phyloP scores from a whole-genome alignment of 2,888 invertebrate species.

The Drosophila multiciliata region DNA sequence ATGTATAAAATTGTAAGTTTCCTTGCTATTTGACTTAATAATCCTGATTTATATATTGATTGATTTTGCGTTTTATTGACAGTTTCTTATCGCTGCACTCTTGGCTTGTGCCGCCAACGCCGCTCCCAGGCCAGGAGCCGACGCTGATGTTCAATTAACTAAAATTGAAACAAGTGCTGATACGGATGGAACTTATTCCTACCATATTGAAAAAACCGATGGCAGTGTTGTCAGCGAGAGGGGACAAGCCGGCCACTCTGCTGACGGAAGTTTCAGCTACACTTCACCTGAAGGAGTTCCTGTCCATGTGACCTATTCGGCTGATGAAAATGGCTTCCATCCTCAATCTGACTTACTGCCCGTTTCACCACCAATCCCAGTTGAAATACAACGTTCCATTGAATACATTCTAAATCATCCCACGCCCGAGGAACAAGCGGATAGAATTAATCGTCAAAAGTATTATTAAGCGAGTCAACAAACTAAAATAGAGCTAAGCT shows the following conservation, averaged over 20 bases:
- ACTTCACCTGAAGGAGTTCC: slow-evolving; percentile 80
- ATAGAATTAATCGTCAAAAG: slow-evolving; percentile 65
- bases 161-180: slow-evolving; percentile 53
- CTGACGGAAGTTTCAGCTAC: slow-evolving; percentile 71
- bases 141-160: slow-evolving; percentile 18
- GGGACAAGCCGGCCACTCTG: slow-evolving; percentile 86
- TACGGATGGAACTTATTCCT: slow-evolving; percentile 84
- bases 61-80: background rate
- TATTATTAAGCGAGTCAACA: slow-evolving; percentile 49
- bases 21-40: background rate
- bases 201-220: slow-evolving; percentile 86
- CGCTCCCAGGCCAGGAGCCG: slow-evolving; percentile 15
- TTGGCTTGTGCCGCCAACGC: slow-evolving; percentile 49
- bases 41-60: background rate
- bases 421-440: slow-evolving; percentile 77
- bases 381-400: slow-evolving; percentile 69
- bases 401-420: slow-evolving; percentile 77
- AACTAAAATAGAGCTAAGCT: slow-evolving; percentile 16
- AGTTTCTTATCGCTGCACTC: slow-evolving; percentile 61
- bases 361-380: slow-evolving; percentile 81
- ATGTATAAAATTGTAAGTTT: slow-evolving; percentile 75
- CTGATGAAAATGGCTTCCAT: slow-evolving; percentile 81
- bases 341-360: slow-evolving; percentile 80
- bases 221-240: slow-evolving; percentile 86
- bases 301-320: slow-evolving; percentile 70